Base-by-base conservation (phyloP, 2,888 invertebrate species). In the Sarcophaga subvicina region DNA sequence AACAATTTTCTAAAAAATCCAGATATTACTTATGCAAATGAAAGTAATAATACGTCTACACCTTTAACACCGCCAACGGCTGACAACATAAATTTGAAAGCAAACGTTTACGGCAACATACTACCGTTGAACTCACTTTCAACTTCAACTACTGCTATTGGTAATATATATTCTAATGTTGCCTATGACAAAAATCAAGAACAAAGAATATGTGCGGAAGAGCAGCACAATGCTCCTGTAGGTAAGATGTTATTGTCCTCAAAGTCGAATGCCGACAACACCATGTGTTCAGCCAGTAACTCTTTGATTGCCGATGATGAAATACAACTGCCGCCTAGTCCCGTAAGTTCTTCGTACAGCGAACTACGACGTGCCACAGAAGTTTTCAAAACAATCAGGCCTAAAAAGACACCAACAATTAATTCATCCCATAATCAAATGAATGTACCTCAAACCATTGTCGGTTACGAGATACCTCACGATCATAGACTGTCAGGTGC, bases 311-410 rank as follows among this genome's bases (percentile, higher is more conserved):
- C 83, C 20, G 94, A 93, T 76, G 97, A 97, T 88, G 96, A 97
- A 90, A 94, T 96, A 88, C 95, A 96, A 81, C 97, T 97, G 25
- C 98, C 98, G 8, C 97, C 98, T 11, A 97, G 97, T 86, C 98
- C 98, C 3, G 98, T 98, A 0, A 98, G 97, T 90, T 98, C 98
- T 3, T 98, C 97, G 89, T 98, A 98, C 90, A 98, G 98, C 91
- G 98, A 98, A 93, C 94, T 98, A 81, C 95, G 97, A 78, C 94
- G 97, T 88, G 98, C 98, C 17, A 97, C 97, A 27, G 95, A 96
- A 90, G 95, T 95, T 80, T 94, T 94, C 20, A 83, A 87, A 70
- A 71, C 83, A n/a, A 81, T 78, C 64, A 12, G 73, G 17, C 14
- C 80, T 4, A 76, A 83, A 4, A 80, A 86, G n/a, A 54, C 37